Percentiles rank a stretch among this genome's conserved stretches.
phyloP scores from a whole-genome alignment of 2,113 vertebrate species.

The Sinocyclocheilus anshuiensis region DNA sequence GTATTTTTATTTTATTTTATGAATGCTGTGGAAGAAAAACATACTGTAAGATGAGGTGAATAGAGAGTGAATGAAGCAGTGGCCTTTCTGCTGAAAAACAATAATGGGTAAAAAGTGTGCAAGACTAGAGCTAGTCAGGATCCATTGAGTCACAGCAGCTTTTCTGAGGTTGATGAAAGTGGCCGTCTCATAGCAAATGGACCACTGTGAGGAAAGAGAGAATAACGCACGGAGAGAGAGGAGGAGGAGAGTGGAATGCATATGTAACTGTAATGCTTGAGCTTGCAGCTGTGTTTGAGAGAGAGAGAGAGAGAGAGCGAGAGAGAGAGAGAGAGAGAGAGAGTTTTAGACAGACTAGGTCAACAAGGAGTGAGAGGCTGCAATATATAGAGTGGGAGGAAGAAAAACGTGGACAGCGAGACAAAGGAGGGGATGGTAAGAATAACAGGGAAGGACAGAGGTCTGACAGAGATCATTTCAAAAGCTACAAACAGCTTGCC shows the following conservation, averaged over 20 bases:
- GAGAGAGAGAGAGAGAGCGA: not conserved
- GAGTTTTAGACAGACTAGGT: not conserved
- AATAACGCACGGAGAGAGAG: conserved; percentile 15
- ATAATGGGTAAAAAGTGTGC: not conserved
- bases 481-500: conserved; percentile 3
- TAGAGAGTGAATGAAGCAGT: not conserved
- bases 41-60: not conserved
- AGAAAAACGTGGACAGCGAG: not conserved
- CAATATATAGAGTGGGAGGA: conserved; percentile 1
- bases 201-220: conserved; percentile 6
- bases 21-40: not conserved
- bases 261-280: not conserved
- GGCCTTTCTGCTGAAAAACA: conserved; percentile 1
- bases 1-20: not conserved
- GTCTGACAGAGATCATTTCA: not conserved
- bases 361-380: not conserved
- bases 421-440: not conserved
- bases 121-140: not conserved
- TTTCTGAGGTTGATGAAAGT: not conserved
- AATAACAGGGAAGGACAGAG: not conserved
- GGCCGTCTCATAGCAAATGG: not conserved
- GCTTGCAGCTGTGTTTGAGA: not conserved
- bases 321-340: not conserved
- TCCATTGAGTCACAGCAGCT: not conserved
- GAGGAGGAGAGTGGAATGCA: conserved; percentile 39